Base-by-base conservation (phyloP, 2,113 vertebrate genomes). In the Diphyllodes magnificus region DNA sequence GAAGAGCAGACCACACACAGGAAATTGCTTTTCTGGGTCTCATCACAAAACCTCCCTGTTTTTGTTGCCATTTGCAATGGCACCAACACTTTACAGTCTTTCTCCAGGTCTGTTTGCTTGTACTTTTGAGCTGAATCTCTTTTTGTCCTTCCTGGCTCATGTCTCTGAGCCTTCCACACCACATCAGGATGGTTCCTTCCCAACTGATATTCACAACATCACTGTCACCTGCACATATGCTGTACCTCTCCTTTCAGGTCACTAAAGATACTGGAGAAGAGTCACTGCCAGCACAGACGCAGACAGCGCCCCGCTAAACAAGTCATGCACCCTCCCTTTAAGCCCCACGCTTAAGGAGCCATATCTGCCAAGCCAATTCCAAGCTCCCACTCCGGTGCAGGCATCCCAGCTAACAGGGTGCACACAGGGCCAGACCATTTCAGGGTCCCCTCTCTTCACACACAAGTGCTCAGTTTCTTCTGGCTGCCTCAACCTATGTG, bases 401-500 rank as follows among this genome's bases (percentile, higher is more conserved):
- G 39, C 61, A 68, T 42, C n/a, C 37, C 49, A 25, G 12, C 33
- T 27, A 16, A 40, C 5, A 5, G 30, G 40, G 33, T 18, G 16
- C 1, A 8, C 25, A 18, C 51, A 65, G 45, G 35, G 31, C n/a
- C 40, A 28, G n/a, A 27, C 16, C 15, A 10, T 15, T 30, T 37
- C 27, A 3, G 27, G 10, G n/a, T 40, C 19, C 44, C 15, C 13
- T 57, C 42, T 42, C 33, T 53, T 18, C 11, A 6, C 56, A 35
- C 25, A 22, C 0, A 1, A 65, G n/a, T 49, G 27, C 45, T 44
- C 53, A 23, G 33, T 40, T 35, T n/a, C 31, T 33, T 44, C 64
- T 1, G 27, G 40, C 71, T 28, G 63, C 65, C 35, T 15, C 1
- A 7, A 25, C 7, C 39, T 42, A 7, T 0, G 1, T 3, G n/a